Percentiles rank a stretch among this genome's conserved stretches.
phyloP scores from a whole-genome alignment of 2,888 invertebrate genomes.

The Xestobium rufovillosum region DNA sequence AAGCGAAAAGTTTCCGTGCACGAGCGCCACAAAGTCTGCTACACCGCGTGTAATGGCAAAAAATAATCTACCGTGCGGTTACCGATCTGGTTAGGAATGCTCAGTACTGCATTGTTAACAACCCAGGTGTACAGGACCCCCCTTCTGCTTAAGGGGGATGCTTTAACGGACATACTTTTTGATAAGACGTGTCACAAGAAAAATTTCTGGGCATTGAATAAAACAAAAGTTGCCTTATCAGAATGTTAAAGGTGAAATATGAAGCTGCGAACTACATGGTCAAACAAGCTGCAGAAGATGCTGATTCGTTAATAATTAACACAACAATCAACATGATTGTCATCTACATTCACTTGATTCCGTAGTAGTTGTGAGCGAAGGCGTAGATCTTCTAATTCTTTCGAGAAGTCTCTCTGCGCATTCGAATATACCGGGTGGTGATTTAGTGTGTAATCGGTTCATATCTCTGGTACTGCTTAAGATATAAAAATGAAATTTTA shows the following conservation, averaged over 20 bases:
- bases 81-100: no score
- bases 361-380: constrained; percentile 20
- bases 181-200: no score
- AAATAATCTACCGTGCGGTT: no score
- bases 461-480: no score
- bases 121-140: no score
- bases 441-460: no score
- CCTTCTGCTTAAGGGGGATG: no score
- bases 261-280: constrained; percentile 18
- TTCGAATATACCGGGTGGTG: constrained; percentile 6
- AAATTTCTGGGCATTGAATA: constrained; percentile 21
- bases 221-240: constrained; percentile 24
- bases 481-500: no score
- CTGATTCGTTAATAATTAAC: constrained; percentile 20
- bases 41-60: no score
- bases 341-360: constrained; percentile 16
- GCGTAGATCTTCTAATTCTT: constrained; percentile 21
- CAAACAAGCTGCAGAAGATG: constrained; percentile 21
- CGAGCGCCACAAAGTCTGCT: no score
- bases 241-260: constrained; percentile 21
- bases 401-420: constrained; percentile 13
- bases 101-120: no score
- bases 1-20: no score
- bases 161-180: constrained; percentile 25
- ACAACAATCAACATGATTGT: constrained; percentile 19